Conservation (phyloP, 2,797 vertebrate genomes). For the Adelosebastes latens region DNA sequence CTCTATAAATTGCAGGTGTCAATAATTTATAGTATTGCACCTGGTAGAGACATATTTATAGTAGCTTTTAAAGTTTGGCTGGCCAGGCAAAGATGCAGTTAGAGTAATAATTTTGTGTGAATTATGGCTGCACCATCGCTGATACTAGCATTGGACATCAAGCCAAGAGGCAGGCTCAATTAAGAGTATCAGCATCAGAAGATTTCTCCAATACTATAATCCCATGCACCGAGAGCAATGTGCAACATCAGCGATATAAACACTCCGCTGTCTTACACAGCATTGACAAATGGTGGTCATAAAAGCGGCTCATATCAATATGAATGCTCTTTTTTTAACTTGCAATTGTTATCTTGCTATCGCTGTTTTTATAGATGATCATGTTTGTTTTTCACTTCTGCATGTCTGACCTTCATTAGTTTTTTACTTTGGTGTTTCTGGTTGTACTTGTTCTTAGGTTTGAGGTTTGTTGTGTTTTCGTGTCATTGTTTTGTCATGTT, state of each 20-base stretch:
- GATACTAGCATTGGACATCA: slow-evolving; percentile 20
- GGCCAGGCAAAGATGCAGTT: slow-evolving; percentile 7
- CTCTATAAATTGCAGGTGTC: neutral
- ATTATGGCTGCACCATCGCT: slow-evolving; percentile 49
- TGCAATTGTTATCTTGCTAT: neutral
- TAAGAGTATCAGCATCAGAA: slow-evolving; percentile 14
- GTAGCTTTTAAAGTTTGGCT: neutral
- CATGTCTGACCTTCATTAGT: neutral
- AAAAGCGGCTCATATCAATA: neutral
- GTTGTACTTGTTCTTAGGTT: neutral
- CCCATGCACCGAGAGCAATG: neutral
- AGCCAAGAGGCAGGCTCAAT: slow-evolving; percentile 19
- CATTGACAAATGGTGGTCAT: neutral
- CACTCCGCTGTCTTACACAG: neutral
- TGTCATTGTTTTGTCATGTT: neutral
- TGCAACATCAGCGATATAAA: slow-evolving; percentile 16
- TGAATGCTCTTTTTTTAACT: neutral
- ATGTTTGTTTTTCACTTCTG: neutral
- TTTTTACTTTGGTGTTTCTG: neutral
- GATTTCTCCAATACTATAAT: slow-evolving; percentile 18
- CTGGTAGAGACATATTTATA: neutral
- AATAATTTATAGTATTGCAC: neutral
- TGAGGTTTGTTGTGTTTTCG: neutral
- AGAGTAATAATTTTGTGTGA: slow-evolving; percentile 27
- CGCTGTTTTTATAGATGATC: neutral